Evolutionary conservation across 2,113 vertebrate genomes (phyloP).

Genomic region (Phasianus colchicus): DNA sequence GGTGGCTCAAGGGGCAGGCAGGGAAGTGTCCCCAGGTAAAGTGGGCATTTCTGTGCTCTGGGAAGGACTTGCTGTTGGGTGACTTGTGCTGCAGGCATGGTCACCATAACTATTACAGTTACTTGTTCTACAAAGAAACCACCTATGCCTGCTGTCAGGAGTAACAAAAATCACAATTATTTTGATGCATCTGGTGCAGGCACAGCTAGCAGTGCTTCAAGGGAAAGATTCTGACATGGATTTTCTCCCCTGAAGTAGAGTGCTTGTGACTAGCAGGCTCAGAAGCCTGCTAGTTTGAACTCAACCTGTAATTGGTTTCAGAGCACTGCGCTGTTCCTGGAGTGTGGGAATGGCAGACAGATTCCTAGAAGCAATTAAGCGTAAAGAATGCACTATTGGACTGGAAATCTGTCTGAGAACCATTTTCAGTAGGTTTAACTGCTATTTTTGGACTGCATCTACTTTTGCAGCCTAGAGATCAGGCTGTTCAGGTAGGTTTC

Average conservation of each 20-base stretch:
- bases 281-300: background rate
- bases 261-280: background rate
- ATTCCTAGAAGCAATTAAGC: background rate
- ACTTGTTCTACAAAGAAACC: background rate
- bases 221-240: background rate
- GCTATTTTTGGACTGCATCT: background rate
- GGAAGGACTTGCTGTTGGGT: rapidly evolving
- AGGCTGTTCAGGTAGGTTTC: background rate
- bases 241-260: background rate
- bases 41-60: background rate
- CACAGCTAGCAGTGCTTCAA: background rate
- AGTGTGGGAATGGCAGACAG: background rate
- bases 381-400: background rate
- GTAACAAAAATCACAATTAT: background rate
- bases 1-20: conserved; percentile 88
- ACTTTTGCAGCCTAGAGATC: background rate
- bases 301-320: background rate
- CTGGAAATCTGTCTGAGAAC: background rate
- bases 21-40: conserved; percentile 95
- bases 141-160: background rate
- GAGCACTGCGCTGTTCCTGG: background rate
- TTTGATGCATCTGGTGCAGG: background rate
- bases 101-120: rapidly evolving
- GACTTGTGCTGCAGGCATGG: background rate
- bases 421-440: background rate